Percentiles rank a stretch among this genome's conserved stretches.
Evolutionary conservation across 1,140 invertebrate genomes (phyloP).

Genomic region (Sweltsa coloradensis): DNA sequence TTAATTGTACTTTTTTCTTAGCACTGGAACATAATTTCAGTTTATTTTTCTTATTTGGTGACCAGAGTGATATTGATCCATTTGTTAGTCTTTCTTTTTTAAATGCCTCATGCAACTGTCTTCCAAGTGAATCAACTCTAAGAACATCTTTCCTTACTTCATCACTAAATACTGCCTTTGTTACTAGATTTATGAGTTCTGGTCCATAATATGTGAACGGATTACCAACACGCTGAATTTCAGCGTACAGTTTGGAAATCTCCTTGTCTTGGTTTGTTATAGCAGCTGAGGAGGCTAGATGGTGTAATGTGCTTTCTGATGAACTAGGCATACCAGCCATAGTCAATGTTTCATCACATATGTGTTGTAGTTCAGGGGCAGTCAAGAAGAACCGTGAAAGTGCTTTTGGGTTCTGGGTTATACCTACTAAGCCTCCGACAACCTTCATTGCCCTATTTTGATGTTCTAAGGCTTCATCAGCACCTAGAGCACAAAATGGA

Average conservation of each 20-base stretch:
- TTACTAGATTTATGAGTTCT: conserved; percentile 2
- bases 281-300: background rate
- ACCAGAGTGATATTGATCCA: background rate
- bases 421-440: conserved; percentile 1
- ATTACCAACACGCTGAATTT: conserved; percentile 1
- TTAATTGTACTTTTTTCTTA: background rate
- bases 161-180: conserved; percentile 1
- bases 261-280: background rate
- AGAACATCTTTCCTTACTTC: background rate
- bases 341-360: background rate
- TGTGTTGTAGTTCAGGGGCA: conserved; percentile 3
- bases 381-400: conserved; percentile 3
- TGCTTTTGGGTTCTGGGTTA: background rate
- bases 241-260: background rate
- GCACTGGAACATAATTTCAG: background rate
- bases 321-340: background rate
- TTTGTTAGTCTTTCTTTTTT: background rate
- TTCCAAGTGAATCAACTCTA: background rate
- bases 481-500: conserved; percentile 3
- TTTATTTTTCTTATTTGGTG: background rate
- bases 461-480: conserved; percentile 1
- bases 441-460: conserved; percentile 6
- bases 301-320: background rate
- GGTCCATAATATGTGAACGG: conserved; percentile 1
- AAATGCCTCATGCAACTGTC: background rate